A percentile compares a stretch with the other conserved stretches of the same genome.
Evolutionary conservation across 2,888 invertebrate genomes (phyloP).

Genomic region (Tipula vernalis): DNA sequence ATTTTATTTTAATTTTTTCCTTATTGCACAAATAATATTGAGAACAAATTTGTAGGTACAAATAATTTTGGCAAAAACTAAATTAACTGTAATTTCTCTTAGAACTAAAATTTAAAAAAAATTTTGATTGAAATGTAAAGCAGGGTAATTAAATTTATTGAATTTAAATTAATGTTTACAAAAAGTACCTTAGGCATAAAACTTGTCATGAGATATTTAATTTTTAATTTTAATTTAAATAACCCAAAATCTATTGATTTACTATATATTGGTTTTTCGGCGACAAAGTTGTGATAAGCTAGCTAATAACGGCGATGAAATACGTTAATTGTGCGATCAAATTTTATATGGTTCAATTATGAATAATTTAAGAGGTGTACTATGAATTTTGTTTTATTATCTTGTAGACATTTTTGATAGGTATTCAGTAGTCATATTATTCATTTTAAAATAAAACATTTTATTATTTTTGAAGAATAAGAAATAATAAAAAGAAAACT

Average conservation of each 20-base stretch:
- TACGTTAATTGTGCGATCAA: not conserved
- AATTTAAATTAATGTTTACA: too few relatives aligned
- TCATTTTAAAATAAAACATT: not conserved
- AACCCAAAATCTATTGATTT: not conserved
- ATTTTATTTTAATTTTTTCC: too few relatives aligned
- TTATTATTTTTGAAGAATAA: conserved; percentile 1
- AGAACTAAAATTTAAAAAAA: too few relatives aligned
- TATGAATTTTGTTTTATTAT: not conserved
- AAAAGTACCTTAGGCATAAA: not conserved
- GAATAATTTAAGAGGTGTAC: not conserved
- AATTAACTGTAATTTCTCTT: too few relatives aligned
- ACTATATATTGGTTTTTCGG: not conserved
- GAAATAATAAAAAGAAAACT: conserved; percentile 5
- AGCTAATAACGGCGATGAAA: not conserved
- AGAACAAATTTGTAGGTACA: too few relatives aligned
- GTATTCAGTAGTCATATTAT: not conserved
- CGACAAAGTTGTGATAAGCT: not conserved
- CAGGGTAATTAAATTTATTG: too few relatives aligned
- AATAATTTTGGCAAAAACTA: too few relatives aligned
- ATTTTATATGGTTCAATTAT: not conserved
- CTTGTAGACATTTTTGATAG: not conserved
- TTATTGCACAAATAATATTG: too few relatives aligned
- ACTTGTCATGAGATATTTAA: not conserved
- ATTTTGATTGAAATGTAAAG: too few relatives aligned
- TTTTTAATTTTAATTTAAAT: not conserved